Conservation (phyloP, 2,113 vertebrate species). For the Phylloscopus whistleri region DNA sequence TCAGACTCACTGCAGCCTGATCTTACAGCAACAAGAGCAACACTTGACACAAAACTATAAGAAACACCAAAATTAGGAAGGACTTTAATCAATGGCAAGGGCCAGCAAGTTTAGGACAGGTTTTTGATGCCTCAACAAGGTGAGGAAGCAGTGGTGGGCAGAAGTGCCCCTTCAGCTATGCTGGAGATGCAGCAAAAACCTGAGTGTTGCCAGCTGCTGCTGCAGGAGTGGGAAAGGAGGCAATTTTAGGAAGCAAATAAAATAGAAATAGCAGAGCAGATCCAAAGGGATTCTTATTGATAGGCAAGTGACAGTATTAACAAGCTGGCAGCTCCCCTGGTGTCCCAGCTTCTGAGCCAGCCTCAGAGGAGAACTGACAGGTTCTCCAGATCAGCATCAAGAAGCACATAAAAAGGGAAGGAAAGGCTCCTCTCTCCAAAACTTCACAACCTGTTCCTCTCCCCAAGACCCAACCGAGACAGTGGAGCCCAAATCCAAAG, state of each 20-base stretch:
- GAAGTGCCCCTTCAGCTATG: fast-evolving
- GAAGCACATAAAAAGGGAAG: fast-evolving
- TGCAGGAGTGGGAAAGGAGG: not conserved
- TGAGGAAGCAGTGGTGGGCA: not conserved
- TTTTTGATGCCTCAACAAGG: not conserved
- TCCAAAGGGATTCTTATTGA: not conserved
- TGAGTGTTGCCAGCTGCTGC: fast-evolving
- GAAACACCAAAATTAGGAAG: not conserved
- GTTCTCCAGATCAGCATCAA: not conserved
- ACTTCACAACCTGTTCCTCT: not conserved
- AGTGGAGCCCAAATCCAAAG: not conserved
- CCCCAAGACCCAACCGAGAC: fast-evolving
- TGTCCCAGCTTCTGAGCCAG: not conserved
- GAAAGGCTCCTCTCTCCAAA: not conserved
- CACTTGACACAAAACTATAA: not conserved
- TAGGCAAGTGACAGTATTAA: not conserved
- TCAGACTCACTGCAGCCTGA: not conserved
- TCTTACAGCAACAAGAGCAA: not conserved
- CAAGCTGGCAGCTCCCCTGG: not conserved
- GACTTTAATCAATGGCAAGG: not conserved
- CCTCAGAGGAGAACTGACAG: not conserved
- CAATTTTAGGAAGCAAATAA: not conserved
- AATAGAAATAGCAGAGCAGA: not conserved
- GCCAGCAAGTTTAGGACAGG: not conserved
- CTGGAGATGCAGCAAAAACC: not conserved